A percentile compares a stretch with the other conserved stretches of the same genome.
Conservation (phyloP, 1,140 invertebrate species). For the Idris sp. region DNA sequence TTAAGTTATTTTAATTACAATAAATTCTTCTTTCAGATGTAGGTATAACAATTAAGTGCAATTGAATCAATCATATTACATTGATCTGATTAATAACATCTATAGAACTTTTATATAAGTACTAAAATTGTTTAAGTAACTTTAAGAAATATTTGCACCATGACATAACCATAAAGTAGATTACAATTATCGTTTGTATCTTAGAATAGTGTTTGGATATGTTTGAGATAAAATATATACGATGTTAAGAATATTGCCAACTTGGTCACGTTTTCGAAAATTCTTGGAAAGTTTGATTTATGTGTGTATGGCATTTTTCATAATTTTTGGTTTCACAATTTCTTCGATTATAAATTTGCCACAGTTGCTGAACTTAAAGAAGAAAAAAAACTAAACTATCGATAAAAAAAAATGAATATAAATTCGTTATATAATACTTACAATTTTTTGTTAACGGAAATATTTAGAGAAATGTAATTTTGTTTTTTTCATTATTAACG, state of each 20-base stretch:
- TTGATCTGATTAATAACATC: constrained; percentile 6
- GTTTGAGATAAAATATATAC: constrained; percentile 1
- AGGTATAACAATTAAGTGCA: background rate
- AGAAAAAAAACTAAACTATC: too few species aligned
- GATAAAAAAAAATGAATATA: too few species aligned
- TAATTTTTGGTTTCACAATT: constrained; percentile 9
- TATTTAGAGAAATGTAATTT: too few species aligned
- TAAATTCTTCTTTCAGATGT: too few species aligned
- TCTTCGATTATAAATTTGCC: background rate
- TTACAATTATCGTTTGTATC: background rate
- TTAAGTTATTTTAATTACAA: constrained; percentile 3
- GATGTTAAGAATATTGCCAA: background rate
- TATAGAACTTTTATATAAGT: constrained; percentile 9
- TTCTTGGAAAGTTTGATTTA: constrained; percentile 22
- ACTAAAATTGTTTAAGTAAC: background rate
- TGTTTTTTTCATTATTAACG: too few species aligned
- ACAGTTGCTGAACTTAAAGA: background rate
- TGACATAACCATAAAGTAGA: constrained; percentile 8
- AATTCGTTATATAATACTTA: too few species aligned
- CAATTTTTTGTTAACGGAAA: too few species aligned
- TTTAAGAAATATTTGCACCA: background rate
- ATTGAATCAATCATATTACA: background rate
- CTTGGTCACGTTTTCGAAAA: constrained; percentile 14
- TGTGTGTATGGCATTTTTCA: constrained; percentile 1
- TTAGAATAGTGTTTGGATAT: constrained; percentile 1